These are phyloP conservation scores for Micrasema longulum DNA, from an alignment of 1,140 invertebrate species.

Conservation along the genomic window DNA sequence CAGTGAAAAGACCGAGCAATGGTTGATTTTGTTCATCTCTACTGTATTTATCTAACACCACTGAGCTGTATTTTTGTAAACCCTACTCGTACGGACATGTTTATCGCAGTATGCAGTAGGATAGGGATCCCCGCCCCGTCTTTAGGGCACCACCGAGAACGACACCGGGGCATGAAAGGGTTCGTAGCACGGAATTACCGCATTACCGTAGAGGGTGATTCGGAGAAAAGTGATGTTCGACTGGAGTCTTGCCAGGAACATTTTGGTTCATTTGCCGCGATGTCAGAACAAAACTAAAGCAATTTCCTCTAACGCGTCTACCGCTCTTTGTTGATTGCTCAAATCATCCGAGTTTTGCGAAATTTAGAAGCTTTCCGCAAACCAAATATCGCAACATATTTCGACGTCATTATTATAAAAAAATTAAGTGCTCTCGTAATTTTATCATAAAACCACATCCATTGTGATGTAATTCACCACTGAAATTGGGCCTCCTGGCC, in stretches of 20 bases:
- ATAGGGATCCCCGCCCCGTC: too few relatives aligned
- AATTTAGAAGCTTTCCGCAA: neutral
- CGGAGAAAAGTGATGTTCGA: slow-evolving; percentile 24
- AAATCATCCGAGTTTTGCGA: slow-evolving; percentile 6
- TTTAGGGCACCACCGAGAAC: too few relatives aligned
- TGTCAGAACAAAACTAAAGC: slow-evolving; percentile 37
- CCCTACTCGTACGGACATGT: too few relatives aligned
- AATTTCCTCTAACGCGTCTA: slow-evolving; percentile 1
- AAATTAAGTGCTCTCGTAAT: too few relatives aligned
- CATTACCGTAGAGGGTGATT: slow-evolving; percentile 29
- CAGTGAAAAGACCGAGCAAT: too few relatives aligned
- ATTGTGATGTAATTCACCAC: too few relatives aligned
- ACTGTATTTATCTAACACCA: too few relatives aligned
- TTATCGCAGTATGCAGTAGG: too few relatives aligned
- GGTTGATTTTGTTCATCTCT: too few relatives aligned
- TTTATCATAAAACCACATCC: too few relatives aligned
- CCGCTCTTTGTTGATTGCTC: slow-evolving; percentile 22
- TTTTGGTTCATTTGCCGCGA: slow-evolving; percentile 22
- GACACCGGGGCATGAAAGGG: neutral
- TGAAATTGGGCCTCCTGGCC: too few relatives aligned
- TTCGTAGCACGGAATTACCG: slow-evolving; percentile 12
- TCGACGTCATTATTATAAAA: neutral
- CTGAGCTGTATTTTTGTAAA: too few relatives aligned
- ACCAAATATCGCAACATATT: neutral
- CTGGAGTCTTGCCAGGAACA: slow-evolving; percentile 25